Conservation (phyloP, 2,888 invertebrate genomes). For the Pollenia griseotomentosa region DNA sequence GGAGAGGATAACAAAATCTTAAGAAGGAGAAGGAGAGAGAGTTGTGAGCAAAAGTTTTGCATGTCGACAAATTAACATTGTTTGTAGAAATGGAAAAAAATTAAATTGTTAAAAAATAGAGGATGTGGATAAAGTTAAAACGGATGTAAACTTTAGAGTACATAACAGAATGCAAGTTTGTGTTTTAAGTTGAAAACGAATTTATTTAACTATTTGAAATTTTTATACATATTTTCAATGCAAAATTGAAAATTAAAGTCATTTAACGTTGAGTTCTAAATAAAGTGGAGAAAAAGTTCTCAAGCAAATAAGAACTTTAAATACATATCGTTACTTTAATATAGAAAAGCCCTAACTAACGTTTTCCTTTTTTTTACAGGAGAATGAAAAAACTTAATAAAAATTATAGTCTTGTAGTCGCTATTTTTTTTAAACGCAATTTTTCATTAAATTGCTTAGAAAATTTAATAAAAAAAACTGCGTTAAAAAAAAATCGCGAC, state of each 20-base stretch:
- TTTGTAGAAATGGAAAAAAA: constrained; percentile 52
- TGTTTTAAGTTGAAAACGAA: constrained; percentile 45
- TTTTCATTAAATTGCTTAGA: too few relatives aligned
- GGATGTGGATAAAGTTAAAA: constrained; percentile 70
- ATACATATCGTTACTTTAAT: too few relatives aligned
- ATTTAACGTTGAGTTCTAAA: background rate
- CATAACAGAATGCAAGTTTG: constrained; percentile 35
- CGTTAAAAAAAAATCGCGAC: too few relatives aligned
- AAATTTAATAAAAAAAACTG: too few relatives aligned
- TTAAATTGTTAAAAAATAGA: constrained; percentile 55
- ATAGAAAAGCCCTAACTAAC: too few relatives aligned
- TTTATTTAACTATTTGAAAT: constrained; percentile 38
- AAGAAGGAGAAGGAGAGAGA: constrained; percentile 33
- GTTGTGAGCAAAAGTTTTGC: constrained; percentile 67
- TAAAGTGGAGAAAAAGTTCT: background rate
- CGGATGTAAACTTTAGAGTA: constrained; percentile 64
- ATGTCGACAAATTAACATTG: constrained; percentile 72
- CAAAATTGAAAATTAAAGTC: constrained; percentile 18
- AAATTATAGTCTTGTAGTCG: too few relatives aligned
- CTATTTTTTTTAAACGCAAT: too few relatives aligned
- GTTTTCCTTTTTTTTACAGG: too few relatives aligned
- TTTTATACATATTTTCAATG: constrained; percentile 24
- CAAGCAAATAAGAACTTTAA: background rate
- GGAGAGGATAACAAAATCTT: constrained; percentile 26
- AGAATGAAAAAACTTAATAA: too few relatives aligned